A percentile compares a stretch with the other conserved stretches of the same genome.
Conservation (phyloP, 2,797 vertebrate genomes). For the Clarias fuscus region DNA sequence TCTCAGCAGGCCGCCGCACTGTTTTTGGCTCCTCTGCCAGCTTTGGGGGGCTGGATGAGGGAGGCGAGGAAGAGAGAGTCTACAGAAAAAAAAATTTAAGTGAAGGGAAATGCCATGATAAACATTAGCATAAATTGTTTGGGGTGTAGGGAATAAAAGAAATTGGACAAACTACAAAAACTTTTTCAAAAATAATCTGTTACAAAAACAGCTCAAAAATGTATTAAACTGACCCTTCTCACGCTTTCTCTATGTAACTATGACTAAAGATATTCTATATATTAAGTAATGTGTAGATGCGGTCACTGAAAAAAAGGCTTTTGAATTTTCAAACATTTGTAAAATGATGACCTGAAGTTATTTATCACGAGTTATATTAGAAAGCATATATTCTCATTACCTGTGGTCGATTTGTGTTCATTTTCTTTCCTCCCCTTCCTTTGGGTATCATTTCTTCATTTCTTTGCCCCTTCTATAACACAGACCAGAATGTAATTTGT, state of each 20-base stretch:
- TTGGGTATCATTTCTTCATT: conserved; percentile 72
- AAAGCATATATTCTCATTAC: conserved; percentile 54
- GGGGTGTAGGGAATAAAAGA: neutral
- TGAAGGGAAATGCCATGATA: too few relatives aligned
- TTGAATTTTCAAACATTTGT: neutral
- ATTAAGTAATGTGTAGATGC: neutral
- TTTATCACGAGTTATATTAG: neutral
- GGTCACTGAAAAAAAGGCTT: neutral
- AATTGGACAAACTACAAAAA: neutral
- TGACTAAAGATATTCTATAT: neutral
- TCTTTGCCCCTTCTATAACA: conserved; percentile 76
- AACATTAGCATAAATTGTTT: neutral
- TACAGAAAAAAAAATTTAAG: conserved; percentile 28
- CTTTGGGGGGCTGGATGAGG: conserved; percentile 77
- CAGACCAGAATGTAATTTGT: neutral
- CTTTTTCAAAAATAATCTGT: neutral
- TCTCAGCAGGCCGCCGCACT: conserved; percentile 60
- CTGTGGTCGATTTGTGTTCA: conserved; percentile 73
- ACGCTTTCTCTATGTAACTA: neutral
- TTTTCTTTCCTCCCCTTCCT: conserved; percentile 74
- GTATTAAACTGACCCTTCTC: too few relatives aligned
- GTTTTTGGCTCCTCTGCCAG: conserved; percentile 72
- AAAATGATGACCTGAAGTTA: neutral
- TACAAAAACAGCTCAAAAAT: neutral
- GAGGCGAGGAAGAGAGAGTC: conserved; percentile 64